These are phyloP conservation scores for Zaprionus gabonicus DNA, from an alignment of 1,140 invertebrate species.

Conservation along the genomic window DNA sequence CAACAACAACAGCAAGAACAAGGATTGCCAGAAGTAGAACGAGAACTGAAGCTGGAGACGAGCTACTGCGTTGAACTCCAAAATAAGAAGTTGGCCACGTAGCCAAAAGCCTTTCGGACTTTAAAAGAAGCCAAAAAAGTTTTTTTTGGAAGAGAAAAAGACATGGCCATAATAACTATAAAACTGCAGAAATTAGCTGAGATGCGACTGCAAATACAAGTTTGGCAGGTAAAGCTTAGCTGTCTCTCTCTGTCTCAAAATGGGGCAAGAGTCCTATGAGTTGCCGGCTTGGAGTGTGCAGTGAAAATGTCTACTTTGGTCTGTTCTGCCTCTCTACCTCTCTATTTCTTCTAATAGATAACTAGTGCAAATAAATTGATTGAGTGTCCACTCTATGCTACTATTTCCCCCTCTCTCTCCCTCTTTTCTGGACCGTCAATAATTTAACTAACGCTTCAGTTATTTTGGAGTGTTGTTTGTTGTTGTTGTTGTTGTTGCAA, in stretches of 20 bases:
- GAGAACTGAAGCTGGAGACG: not conserved
- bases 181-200: conserved; percentile 24
- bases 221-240: not conserved
- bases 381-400: conserved; percentile 27
- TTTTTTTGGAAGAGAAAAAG: not conserved
- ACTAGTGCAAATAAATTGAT: conserved; percentile 28
- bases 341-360: not conserved
- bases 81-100: conserved; percentile 33
- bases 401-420: not conserved
- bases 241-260: not conserved
- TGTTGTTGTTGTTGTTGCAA: conserved; percentile 16
- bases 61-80: conserved; percentile 13
- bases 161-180: conserved; percentile 22
- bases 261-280: too few species aligned
- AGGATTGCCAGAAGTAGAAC: not conserved
- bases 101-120: conserved; percentile 20
- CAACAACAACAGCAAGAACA: conserved; percentile 45
- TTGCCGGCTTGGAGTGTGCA: too few species aligned
- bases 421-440: not conserved
- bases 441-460: conserved; percentile 35
- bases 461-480: conserved; percentile 24
- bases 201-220: conserved; percentile 10
- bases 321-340: not conserved
- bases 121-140: conserved; percentile 19
- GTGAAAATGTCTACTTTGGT: too few species aligned